phyloP scores from a whole-genome alignment of 1,140 invertebrate genomes.

The Cecropterus lyciades region DNA sequence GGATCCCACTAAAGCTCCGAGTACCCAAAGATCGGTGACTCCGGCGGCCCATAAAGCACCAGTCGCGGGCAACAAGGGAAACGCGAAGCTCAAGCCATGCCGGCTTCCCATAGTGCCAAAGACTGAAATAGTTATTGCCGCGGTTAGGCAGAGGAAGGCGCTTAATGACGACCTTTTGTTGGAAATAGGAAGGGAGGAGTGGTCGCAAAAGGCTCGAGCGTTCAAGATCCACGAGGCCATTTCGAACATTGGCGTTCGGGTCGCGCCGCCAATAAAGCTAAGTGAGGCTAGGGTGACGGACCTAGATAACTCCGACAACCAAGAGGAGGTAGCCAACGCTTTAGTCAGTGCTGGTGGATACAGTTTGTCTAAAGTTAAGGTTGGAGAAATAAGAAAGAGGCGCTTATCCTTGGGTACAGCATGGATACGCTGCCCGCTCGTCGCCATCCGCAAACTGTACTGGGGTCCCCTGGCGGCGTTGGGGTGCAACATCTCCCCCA shows the following conservation, averaged over 20 bases:
- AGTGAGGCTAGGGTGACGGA: slow-evolving; percentile 36
- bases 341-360: slow-evolving; percentile 26
- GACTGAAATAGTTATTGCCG: slow-evolving; percentile 28
- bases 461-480: too few species aligned
- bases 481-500: too few species aligned
- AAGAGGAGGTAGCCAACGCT: slow-evolving; percentile 29
- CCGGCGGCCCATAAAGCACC: background rate
- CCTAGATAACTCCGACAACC: slow-evolving; percentile 33
- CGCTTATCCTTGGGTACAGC: slow-evolving; percentile 4
- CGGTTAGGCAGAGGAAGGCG: background rate
- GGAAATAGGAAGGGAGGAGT: slow-evolving; percentile 14
- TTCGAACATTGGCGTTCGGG: slow-evolving; percentile 4
- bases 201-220: slow-evolving; percentile 32
- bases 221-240: slow-evolving; percentile 12
- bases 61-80: background rate
- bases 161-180: slow-evolving; percentile 30
- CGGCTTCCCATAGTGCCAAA: slow-evolving; percentile 30
- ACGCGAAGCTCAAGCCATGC: slow-evolving; percentile 13
- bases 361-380: slow-evolving; percentile 1
- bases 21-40: background rate
- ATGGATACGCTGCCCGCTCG: slow-evolving; percentile 32
- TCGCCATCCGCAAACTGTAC: slow-evolving; percentile 12
- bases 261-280: slow-evolving; percentile 29
- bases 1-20: too few species aligned
- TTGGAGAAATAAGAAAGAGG: slow-evolving; percentile 26